A percentile compares a stretch with the other conserved stretches of the same genome.
These are phyloP conservation scores for Arenaria interpres DNA, from an alignment of 2,113 vertebrate species.

Conservation along the genomic window DNA sequence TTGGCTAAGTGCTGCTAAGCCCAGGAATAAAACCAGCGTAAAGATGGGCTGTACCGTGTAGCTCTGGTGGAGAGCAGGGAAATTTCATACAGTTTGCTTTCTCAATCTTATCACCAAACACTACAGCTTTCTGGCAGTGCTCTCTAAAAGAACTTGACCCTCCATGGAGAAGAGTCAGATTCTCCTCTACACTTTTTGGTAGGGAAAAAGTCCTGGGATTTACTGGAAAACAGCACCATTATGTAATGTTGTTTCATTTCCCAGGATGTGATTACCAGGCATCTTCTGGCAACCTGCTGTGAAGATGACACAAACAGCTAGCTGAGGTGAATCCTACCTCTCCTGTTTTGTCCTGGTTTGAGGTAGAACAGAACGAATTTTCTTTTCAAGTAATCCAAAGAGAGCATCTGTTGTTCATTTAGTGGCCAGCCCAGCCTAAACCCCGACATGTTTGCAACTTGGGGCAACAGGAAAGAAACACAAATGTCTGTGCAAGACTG, in stretches of 20 bases:
- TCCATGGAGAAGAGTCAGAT: neutral
- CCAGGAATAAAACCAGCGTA: neutral
- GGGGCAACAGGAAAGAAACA: neutral
- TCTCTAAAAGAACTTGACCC: neutral
- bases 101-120: neutral
- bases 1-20: neutral
- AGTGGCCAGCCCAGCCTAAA: neutral
- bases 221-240: neutral
- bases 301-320: neutral
- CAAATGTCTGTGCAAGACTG: neutral
- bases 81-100: neutral
- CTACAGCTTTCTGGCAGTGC: neutral
- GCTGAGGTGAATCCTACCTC: neutral
- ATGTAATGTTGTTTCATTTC: neutral
- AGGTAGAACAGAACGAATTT: neutral
- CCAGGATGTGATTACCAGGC: neutral
- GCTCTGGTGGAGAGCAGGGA: neutral
- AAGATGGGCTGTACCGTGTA: neutral
- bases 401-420: neutral
- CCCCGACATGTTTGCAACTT: neutral
- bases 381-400: neutral
- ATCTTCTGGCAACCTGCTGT: neutral
- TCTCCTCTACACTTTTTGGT: neutral
- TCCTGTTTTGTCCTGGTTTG: neutral
- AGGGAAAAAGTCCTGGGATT: neutral